Conservation (phyloP, 2,888 invertebrate species). For the Eurytoma californica region DNA sequence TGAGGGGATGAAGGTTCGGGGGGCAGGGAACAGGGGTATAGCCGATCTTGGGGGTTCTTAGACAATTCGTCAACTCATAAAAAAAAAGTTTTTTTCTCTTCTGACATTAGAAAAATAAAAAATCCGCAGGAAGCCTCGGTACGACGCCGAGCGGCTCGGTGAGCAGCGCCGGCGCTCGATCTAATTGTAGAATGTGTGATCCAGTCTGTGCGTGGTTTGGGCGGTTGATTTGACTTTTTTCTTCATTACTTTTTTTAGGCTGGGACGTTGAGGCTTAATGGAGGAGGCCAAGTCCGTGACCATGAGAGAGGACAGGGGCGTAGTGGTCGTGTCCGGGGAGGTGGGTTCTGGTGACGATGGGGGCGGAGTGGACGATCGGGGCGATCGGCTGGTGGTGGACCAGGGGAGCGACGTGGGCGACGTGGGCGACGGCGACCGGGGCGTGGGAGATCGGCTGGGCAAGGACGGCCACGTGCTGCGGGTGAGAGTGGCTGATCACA, state of each 20-base stretch:
- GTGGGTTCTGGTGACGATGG: constrained; percentile 70
- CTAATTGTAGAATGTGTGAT: neutral
- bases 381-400: constrained; percentile 66
- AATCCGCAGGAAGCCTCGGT: neutral
- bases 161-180: neutral
- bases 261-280: constrained; percentile 34
- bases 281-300: constrained; percentile 52
- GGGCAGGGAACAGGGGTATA: neutral
- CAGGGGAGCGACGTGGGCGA: constrained; percentile 64
- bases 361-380: constrained; percentile 56
- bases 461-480: constrained; percentile 70
- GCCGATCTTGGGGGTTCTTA: neutral
- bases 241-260: constrained; percentile 25
- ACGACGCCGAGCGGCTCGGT: neutral
- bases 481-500: constrained; percentile 65
- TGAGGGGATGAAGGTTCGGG: too few species aligned
- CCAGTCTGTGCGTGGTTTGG: neutral
- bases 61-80: neutral
- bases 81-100: neutral
- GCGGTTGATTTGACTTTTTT: constrained; percentile 39
- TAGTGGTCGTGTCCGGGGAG: constrained; percentile 63
- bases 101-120: constrained; percentile 8
- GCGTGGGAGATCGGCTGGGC: constrained; percentile 68
- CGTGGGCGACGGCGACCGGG: constrained; percentile 67
- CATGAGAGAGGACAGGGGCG: constrained; percentile 56